phyloP scores from a whole-genome alignment of 2,888 invertebrate species.

The Galeopsomyia nigrocyanea region DNA sequence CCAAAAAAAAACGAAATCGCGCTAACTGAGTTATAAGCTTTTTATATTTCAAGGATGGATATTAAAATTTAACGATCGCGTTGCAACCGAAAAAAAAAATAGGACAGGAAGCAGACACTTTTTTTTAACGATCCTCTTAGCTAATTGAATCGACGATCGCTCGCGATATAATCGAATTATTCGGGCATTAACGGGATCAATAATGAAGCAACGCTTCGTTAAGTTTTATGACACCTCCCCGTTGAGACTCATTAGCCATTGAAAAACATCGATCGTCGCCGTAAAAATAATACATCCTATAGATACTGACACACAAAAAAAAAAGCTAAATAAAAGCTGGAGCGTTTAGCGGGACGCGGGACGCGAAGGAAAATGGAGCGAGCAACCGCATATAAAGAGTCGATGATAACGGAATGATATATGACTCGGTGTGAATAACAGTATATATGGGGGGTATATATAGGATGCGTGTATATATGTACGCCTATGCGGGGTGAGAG shows the following conservation, averaged over 20 bases:
- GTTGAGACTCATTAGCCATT: too few relatives aligned
- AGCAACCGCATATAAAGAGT: constrained; percentile 69
- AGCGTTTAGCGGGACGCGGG: constrained; percentile 50
- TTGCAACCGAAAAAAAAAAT: constrained; percentile 4
- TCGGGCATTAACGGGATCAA: constrained; percentile 53
- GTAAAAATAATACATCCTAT: too few relatives aligned
- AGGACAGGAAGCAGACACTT: constrained; percentile 13
- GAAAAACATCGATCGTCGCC: too few relatives aligned
- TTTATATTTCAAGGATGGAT: background rate
- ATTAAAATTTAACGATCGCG: constrained; percentile 37
- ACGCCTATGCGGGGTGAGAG: constrained; percentile 39
- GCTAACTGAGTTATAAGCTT: background rate
- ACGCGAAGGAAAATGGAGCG: constrained; percentile 68
- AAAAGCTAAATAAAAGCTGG: background rate
- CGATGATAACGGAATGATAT: constrained; percentile 70
- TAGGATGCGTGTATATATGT: constrained; percentile 11
- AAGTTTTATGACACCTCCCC: constrained; percentile 47
- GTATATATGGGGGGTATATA: constrained; percentile 53
- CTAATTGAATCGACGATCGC: constrained; percentile 63
- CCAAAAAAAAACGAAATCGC: too few relatives aligned
- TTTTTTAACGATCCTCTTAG: constrained; percentile 62
- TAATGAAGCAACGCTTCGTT: constrained; percentile 59
- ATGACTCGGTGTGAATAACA: constrained; percentile 67
- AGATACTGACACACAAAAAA: too few relatives aligned
- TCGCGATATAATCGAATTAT: constrained; percentile 59